Evolutionary conservation across 2,888 invertebrate genomes (phyloP).

Genomic region (Ochropleura leucogaster): DNA sequence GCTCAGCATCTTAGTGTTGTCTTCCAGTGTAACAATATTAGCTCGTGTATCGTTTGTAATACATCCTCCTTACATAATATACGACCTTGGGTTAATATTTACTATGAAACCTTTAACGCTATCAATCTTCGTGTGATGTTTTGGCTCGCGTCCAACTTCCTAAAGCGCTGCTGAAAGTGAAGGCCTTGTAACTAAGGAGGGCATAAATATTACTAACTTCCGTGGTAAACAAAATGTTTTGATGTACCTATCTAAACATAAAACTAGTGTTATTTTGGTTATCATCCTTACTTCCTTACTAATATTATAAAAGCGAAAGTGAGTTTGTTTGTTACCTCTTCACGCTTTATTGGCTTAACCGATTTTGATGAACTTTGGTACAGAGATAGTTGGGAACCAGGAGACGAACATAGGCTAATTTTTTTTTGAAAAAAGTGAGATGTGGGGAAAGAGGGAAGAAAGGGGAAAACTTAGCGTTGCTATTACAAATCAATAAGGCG

Average conservation of each 20-base stretch:
- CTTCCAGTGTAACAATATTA: conserved; percentile 62
- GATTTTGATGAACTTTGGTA: too few relatives aligned
- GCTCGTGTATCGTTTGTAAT: conserved; percentile 37
- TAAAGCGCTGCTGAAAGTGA: conserved; percentile 20
- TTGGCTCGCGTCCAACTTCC: conserved; percentile 46
- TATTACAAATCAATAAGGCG: too few relatives aligned
- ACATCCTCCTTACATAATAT: conserved; percentile 28
- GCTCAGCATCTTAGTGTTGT: conserved; percentile 73
- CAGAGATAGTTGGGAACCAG: too few relatives aligned
- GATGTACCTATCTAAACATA: background rate
- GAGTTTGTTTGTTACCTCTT: too few relatives aligned
- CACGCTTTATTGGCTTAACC: too few relatives aligned
- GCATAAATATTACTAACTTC: conserved; percentile 24
- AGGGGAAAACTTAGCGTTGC: too few relatives aligned
- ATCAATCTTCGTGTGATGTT: conserved; percentile 29
- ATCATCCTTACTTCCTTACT: too few relatives aligned
- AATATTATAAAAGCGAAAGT: too few relatives aligned
- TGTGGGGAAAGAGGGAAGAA: too few relatives aligned
- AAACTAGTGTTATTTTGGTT: background rate
- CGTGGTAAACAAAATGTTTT: conserved; percentile 29
- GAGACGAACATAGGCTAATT: too few relatives aligned
- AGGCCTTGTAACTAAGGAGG: conserved; percentile 8
- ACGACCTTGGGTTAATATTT: conserved; percentile 29
- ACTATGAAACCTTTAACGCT: background rate
- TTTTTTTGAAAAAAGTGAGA: too few relatives aligned